phyloP scores from a whole-genome alignment of 2,797 vertebrate genomes.

The Emydoidea blandingii region DNA sequence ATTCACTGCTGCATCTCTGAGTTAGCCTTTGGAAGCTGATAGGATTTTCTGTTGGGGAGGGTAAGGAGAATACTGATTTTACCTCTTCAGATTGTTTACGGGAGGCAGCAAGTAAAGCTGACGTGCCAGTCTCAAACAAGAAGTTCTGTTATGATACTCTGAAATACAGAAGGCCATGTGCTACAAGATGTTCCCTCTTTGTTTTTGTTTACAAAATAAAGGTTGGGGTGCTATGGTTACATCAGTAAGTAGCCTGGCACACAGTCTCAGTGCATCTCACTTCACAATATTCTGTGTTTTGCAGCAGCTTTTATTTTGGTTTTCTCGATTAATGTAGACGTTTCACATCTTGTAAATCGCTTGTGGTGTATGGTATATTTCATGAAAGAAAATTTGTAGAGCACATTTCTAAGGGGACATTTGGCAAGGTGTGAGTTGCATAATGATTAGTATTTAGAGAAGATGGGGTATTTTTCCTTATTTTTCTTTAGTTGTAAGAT shows the following conservation, averaged over 20 bases:
- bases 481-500: constrained; percentile 1
- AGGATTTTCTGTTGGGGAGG: background rate
- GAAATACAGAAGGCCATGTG: background rate
- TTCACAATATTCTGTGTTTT: background rate
- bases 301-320: background rate
- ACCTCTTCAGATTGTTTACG: background rate
- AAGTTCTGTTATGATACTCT: background rate
- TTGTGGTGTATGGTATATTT: background rate
- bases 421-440: background rate
- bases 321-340: background rate
- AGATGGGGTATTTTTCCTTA: background rate
- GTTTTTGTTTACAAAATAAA: background rate
- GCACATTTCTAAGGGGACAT: background rate
- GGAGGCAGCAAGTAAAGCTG: background rate
- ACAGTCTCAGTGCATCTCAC: background rate
- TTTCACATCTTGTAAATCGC: background rate
- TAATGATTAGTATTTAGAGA: background rate
- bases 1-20: background rate
- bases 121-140: background rate
- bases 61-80: background rate
- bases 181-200: background rate
- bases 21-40: background rate
- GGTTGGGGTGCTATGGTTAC: background rate
- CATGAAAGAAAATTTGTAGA: background rate
- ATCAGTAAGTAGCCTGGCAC: background rate